phyloP scores from a whole-genome alignment of 2,888 invertebrate genomes.

The Belgica antarctica region DNA sequence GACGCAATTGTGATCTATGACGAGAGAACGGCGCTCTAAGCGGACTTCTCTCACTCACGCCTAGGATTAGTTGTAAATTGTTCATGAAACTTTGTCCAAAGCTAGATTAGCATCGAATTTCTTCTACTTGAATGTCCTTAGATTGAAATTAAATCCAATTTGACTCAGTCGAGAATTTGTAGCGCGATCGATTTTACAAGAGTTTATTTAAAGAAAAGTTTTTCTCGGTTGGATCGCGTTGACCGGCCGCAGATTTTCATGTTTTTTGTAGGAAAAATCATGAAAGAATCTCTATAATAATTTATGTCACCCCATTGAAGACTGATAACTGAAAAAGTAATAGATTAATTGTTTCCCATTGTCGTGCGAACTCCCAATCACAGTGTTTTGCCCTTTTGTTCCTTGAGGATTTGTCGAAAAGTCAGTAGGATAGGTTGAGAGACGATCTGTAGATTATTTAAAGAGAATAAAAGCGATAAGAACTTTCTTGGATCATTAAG shows the following conservation, averaged over 20 bases:
- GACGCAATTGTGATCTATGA: constrained; percentile 39
- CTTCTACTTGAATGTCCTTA: neutral
- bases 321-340: neutral
- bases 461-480: neutral
- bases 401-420: neutral
- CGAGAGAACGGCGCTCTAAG: constrained; percentile 40
- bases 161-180: too few relatives aligned
- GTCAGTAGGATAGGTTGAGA: neutral
- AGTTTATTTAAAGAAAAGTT: too few relatives aligned
- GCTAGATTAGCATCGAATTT: constrained; percentile 7
- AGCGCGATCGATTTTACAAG: too few relatives aligned
- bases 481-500: neutral
- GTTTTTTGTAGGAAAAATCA: neutral
- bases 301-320: constrained; percentile 4
- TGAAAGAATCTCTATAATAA: neutral
- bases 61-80: neutral
- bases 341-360: too few relatives aligned
- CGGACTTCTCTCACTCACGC: neutral
- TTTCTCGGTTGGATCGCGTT: neutral
- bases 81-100: too few relatives aligned
- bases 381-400: neutral
- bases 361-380: neutral
- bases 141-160: constrained; percentile 13
- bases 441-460: neutral
- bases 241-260: neutral